Evolutionary conservation across 2,797 vertebrate genomes (phyloP), one percentile per base, ranked within the genome.

Genomic region (Spondyliosoma cantharus): DNA sequence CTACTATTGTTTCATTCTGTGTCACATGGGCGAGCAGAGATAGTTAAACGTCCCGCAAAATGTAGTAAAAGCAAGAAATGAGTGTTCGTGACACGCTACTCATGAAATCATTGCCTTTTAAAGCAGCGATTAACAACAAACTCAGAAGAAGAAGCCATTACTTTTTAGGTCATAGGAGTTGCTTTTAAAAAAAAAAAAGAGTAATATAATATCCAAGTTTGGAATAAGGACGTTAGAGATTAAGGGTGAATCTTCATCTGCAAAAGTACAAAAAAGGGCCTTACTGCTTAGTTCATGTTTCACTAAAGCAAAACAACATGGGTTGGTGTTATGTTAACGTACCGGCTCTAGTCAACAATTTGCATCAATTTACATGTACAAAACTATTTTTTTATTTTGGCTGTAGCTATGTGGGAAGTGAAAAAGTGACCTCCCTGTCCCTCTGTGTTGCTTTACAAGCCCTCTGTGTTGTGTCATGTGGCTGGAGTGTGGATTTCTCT

Each of bases 1-100:
- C 50, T 22, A 8, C 13, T 25, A 24, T 29, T 42, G 60, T 71
- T 81, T 79, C 25, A 67, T 16, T 80, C 61, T 70, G 59, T 48
- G 20, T 64, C 62, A 58, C 2, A 56, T 37, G 32, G 8, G 32
- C 7, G 32, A 57, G 22, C 9, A 45, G 50, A 24, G 42, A 68
- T 20, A 71, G 66, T 59, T 11, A 50, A 42, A 59, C 59, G 54
- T 49, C 32, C 8, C 16, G 25, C 25, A 50, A 52, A 11, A 32
- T 32, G 13, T 24, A 45, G 32, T 37, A 37, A 37, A 37, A 37
- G 32, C 32, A 37, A 37, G 32, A 37, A 37, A 37, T 0, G 0
- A 71, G 1, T 25, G 20, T 17, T 58, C 22, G 20, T 52, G 13
- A 48, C 7, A 17, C n/a, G 1, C 42, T 22, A n/a, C 46, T 25